Base-by-base conservation (phyloP, 2,888 invertebrate species). In the Dinocampus coccinellae region DNA sequence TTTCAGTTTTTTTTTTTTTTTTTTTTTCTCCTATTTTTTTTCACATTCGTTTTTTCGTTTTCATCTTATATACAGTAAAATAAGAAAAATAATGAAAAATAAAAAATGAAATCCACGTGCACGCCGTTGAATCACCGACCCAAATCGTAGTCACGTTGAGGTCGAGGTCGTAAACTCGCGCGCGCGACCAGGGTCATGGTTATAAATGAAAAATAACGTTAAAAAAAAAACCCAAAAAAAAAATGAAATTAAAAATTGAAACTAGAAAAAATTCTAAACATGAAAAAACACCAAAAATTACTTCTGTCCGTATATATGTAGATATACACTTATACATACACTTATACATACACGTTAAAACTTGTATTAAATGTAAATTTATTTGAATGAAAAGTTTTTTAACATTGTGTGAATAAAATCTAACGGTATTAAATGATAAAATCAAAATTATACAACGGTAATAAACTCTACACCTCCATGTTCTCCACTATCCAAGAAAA, bases 131-230 rank as follows among this genome's bases (percentile, higher is more conserved):
- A 61, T 61, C 53, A n/a, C 16, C 63, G 55, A 58, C 55, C 57
- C 69, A 53, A 58, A 63, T 58, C 57, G 24, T 70, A 57, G 36
- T 70, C 64, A 64, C 58, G 47, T 64, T 58, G 47, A 70, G 33
- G 64, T 42, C 33, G 58, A 62, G 62, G 62, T 62, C 26, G 26
- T 62, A 62, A 62, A 62, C 62, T 16, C 4, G 47, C 47, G 47
- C 47, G 47, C 39, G 36, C 24, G 62, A 62, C 62, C 39, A 62
- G 61, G n/a, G 39, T 39, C 24, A n/a, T 60, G 33, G 34, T 60
- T 34, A 42, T 62, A 16, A 16, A 47, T 47, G 47, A 47, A 47
- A 47, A 47, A 16, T 16, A n/a, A 20, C 16, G n/a, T 2, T 1
- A n/a, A 20, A 63, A 36, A 9, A 1, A 36, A 36, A 36, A 36